Base-by-base conservation (phyloP, 1,140 invertebrate genomes). In the Drosophila teissieri region DNA sequence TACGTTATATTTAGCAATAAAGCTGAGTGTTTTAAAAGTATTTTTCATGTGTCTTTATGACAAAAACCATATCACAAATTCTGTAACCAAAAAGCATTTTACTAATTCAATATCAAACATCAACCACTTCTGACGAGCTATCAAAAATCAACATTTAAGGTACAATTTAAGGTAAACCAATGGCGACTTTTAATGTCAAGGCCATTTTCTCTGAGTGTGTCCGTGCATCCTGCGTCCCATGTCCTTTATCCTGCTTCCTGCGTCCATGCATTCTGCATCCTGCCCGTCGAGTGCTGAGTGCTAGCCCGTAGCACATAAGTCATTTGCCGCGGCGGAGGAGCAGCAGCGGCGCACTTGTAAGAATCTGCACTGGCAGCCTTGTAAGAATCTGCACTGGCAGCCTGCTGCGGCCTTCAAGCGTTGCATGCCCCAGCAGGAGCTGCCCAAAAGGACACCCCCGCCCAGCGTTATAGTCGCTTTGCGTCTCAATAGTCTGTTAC, bases 401-500 rank as follows among this genome's bases (percentile, higher is more conserved):
- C 58, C 53, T 63, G 51, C 68, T 61, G 70, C 69, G 73, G 56
- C 51, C 46, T 64, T 54, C 61, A 68, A 76, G 49, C 19, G 22
- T 40, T 14, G 8, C 27, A 11, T 24, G 4, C 0, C 4, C 2
- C 64, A 46, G 4, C 34, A 51, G 27, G n/a, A 51, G n/a, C 19
- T 39, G 7, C 17, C 46, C 61, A 24, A 12, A 40, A 17, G 58
- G 36, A 42, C 51, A 27, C 52, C 73, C 42, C 73, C 15, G 14
- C 52, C 46, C 54, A 19, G 37, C 40, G 19, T 40, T 60, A 55
- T 62, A 63, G 52, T 55, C 82, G 84, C 81, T 80, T 77, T 80
- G 80, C 83, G 75, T 82, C 82, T 86, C 82, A 86, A 86, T 86
- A 86, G 82, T 86, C 84, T 89, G 83, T 88, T 88, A 88, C 83